Evolutionary conservation across 2,888 invertebrate species (phyloP), one percentile per base, ranked within the genome.

Genomic region (Acanthococcus lagerstroemiae): DNA sequence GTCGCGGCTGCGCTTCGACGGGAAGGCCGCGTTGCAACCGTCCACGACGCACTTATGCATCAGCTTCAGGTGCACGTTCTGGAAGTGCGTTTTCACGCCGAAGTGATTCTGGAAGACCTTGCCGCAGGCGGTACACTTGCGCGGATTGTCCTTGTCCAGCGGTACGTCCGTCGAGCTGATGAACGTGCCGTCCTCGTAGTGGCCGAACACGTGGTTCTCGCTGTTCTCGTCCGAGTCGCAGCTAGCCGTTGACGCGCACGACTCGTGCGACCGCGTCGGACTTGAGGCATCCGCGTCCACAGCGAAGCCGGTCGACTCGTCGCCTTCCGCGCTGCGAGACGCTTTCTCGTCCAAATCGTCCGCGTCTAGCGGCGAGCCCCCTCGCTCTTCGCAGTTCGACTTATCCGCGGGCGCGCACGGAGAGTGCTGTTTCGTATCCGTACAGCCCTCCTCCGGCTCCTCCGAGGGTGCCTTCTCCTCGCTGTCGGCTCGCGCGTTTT

Each of bases 11-110:
- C 93, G 81, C 75, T 93, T 95, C 0, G 95, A 94, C 4, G 93
- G 90, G 76, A 95, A 96, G 0, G 93, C 89, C 0, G 95, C 95
- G 77, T 90, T 90, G 76, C 96, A 96, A 1, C 95, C 94, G 70
- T 94, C 94, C 25, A 93, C 87, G 73, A 87, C 90, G 78, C 96
- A 96, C 75, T 90, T 90, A 78, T 95, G 95, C 88, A 94, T 91
- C 68, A 95, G 78, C 78, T 95, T 95, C 61, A 95, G 83, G 77
- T 96, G 95, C 9, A 92, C 90, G 76, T 91, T 95, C 79, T 94
- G 94, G 76, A 93, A 95, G 76, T 96, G 96, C 1, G 90, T 90
- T 78, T 94, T 95, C 24, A 95, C 85, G 57, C 90, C 88, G 75
- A 93, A 94, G 73, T 91, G 88, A 74, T 93, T 95, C 76, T 90